Base-by-base conservation (phyloP, 2,888 invertebrate species). In the Hypomecis punctinalis region DNA sequence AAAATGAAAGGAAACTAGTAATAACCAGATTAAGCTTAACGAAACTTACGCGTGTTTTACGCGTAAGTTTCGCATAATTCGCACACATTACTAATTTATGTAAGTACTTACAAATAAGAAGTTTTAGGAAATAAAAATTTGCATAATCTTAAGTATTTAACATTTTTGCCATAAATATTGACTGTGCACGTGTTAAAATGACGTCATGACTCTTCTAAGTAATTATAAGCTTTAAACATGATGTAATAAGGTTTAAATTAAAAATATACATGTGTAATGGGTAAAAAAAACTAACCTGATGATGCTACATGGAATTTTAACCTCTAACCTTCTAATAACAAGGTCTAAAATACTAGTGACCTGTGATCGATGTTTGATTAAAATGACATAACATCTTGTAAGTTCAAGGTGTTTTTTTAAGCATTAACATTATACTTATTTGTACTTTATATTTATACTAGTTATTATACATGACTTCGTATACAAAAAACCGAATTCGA, bases 331-430 rank as follows among this genome's bases (percentile, higher is more conserved):
- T 57, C 23, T 53, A 36, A 45, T 46, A 45, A 65, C 67, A 68
- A 70, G 65, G 69, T 59, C 68, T 47, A 67, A 33, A 62, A 68
- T 65, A n/a, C 42, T 58, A 67, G 37, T 48, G 66, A 58, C 69
- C 68, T 40, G 59, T 54, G 61, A 59, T 56, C 47, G 23, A 42
- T 71, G 48, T 65, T 67, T 71, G 63, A 51, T 35, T 62, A 54
- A 23, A 63, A 63, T 69, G 69, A 71, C 63, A 64, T 68, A 71
- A 69, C 40, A 6, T 6, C 7, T 45, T 9, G 13, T 33, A 63
- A 68, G 68, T 65, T 69, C 69, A 69, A 69, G 3, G 69, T 63
- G 40, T 7, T 42, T 48, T 43, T 61, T 53, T 6, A 59, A 51
- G 36, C 45, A 51, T 23, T 8, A 43, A 58, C n/a, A 57, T 39